Percentiles rank a stretch among this genome's conserved stretches.
Conservation (phyloP, 2,888 invertebrate species). For the Andrena fulva region DNA sequence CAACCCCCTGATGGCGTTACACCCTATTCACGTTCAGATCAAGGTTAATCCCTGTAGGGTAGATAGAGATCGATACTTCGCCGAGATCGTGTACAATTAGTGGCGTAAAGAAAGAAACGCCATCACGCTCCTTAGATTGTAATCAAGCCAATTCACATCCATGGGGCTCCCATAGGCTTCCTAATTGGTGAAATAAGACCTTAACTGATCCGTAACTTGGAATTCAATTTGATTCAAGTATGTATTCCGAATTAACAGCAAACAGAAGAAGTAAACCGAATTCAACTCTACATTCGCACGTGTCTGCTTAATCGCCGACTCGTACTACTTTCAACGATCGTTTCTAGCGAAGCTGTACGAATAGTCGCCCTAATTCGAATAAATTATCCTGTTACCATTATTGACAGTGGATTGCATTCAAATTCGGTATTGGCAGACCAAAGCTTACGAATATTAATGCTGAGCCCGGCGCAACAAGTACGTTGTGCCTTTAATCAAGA, state of each 20-base stretch:
- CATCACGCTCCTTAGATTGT: background rate
- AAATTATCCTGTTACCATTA: background rate
- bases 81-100: slow-evolving; percentile 24
- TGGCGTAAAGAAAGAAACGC: background rate
- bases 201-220: too few species aligned
- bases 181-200: background rate
- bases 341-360: background rate
- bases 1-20: slow-evolving; percentile 69
- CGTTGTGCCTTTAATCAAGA: slow-evolving; percentile 3
- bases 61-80: slow-evolving; percentile 54
- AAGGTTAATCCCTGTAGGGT: slow-evolving; percentile 66
- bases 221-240: background rate
- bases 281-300: background rate
- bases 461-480: slow-evolving; percentile 23
- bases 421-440: background rate
- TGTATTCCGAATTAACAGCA: too few species aligned
- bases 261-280: too few species aligned
- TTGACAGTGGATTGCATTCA: background rate
- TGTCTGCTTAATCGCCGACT: background rate
- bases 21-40: slow-evolving; percentile 57
- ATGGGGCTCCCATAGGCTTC: background rate
- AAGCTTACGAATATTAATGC: background rate
- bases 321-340: background rate
- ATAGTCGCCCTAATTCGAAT: background rate
- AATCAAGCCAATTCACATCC: background rate